These are phyloP conservation scores for Cataglyphis albicans DNA, from an alignment of 2,888 invertebrate genomes.

Conservation along the genomic window DNA sequence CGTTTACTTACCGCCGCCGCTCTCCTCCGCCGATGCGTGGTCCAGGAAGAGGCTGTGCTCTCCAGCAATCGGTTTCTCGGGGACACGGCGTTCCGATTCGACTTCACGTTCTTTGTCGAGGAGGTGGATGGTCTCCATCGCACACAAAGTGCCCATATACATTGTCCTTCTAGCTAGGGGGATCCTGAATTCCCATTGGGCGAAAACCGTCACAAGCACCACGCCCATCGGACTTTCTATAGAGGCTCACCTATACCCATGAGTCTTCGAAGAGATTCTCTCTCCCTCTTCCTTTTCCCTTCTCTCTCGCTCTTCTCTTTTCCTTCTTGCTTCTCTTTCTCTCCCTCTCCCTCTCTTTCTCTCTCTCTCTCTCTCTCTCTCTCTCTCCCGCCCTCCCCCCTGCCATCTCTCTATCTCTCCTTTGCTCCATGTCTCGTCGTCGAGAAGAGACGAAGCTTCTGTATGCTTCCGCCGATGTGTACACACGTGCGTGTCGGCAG, in stretches of 20 bases:
- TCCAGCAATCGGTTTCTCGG: constrained; percentile 58
- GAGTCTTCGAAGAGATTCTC: constrained; percentile 67
- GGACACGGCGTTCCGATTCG: constrained; percentile 75
- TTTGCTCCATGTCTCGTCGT: constrained; percentile 51
- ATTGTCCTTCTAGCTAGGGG: constrained; percentile 84
- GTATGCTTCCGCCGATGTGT: constrained; percentile 35
- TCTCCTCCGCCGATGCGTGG: constrained; percentile 24
- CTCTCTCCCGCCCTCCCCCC: constrained; percentile 23
- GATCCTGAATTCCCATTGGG: constrained; percentile 84
- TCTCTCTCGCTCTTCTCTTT: constrained; percentile 41
- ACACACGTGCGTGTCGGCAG: constrained; percentile 48
- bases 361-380: constrained; percentile 21
- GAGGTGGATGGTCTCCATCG: constrained; percentile 75
- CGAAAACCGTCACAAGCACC: constrained; percentile 83
- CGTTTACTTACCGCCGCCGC: constrained; percentile 21
- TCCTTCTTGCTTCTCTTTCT: constrained; percentile 10
- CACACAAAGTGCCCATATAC: constrained; percentile 78
- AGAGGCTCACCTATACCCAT: constrained; percentile 76
- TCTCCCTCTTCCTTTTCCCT: constrained; percentile 46
- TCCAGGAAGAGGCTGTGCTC: constrained; percentile 67
- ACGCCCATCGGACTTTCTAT: constrained; percentile 81
- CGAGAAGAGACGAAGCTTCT: constrained; percentile 48
- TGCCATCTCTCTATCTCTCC: constrained; percentile 31
- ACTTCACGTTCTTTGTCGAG: constrained; percentile 79
- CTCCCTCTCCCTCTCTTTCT: constrained; percentile 23